Evolutionary conservation across 2,888 invertebrate genomes (phyloP).

Genomic region (Monochamus alternatus): DNA sequence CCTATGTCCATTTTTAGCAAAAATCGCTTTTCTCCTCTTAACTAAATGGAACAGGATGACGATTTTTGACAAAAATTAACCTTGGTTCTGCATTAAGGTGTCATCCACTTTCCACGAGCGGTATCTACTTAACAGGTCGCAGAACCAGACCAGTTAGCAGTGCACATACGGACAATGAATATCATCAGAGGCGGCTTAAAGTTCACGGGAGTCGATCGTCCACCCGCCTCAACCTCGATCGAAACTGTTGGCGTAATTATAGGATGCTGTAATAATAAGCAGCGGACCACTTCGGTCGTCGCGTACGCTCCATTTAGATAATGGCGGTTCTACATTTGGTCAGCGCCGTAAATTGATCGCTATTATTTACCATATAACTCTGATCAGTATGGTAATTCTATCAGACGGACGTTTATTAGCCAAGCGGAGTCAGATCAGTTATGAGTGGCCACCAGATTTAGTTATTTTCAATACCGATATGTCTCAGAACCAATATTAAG

Average conservation of each 20-base stretch:
- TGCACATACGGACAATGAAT: constrained; percentile 51
- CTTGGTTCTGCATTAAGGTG: not conserved
- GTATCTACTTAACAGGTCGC: constrained; percentile 21
- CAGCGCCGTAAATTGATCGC: constrained; percentile 19
- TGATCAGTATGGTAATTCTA: constrained; percentile 31
- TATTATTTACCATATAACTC: constrained; percentile 30
- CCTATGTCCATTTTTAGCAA: too few relatives aligned
- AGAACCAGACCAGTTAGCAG: constrained; percentile 43
- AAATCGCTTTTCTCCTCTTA: too few relatives aligned
- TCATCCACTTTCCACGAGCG: constrained; percentile 20
- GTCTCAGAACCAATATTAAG: not conserved
- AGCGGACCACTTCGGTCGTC: constrained; percentile 2
- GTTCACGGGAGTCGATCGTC: constrained; percentile 57
- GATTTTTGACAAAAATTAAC: too few relatives aligned
- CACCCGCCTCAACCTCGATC: constrained; percentile 59
- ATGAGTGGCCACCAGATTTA: not conserved
- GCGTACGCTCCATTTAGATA: not conserved
- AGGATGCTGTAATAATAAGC: constrained; percentile 58
- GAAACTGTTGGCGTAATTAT: constrained; percentile 61
- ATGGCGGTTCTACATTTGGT: constrained; percentile 10
- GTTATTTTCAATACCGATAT: not conserved
- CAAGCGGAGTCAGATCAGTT: not conserved
- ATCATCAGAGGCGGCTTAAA: constrained; percentile 54
- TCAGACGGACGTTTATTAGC: not conserved
- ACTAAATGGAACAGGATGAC: too few relatives aligned